Conservation (phyloP, 2,113 vertebrate species). For the Melanocharis versteri region DNA sequence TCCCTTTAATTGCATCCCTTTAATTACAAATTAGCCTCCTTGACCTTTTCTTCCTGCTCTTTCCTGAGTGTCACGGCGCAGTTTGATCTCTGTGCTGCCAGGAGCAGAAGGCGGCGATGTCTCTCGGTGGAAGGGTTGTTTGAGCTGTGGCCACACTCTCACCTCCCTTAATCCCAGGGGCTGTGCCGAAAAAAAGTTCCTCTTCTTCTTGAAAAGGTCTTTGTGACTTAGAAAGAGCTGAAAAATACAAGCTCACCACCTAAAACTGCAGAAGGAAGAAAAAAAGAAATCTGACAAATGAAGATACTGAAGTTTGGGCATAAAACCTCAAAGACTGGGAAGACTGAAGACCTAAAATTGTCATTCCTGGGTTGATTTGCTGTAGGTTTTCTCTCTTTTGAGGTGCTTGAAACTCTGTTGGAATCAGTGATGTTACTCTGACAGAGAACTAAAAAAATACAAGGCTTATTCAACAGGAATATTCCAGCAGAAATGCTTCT, state of each 20-base stretch:
- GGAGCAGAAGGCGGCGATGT: not conserved
- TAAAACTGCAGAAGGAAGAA: not conserved
- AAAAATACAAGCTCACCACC: not conserved
- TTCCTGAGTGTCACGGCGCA: not conserved
- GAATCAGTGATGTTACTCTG: not conserved
- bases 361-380: not conserved
- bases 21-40: conserved; percentile 56
- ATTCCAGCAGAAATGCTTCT: not conserved
- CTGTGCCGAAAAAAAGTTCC: not conserved
- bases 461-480: not conserved
- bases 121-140: not conserved
- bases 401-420: not conserved
- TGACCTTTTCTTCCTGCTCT: conserved; percentile 39
- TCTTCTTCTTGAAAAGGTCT: not conserved
- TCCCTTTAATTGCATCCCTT: conserved; percentile 39
- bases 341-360: not conserved
- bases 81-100: not conserved
- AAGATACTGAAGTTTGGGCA: not conserved
- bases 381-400: not conserved
- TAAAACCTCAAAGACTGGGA: not conserved
- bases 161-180: not conserved
- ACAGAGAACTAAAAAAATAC: not conserved
- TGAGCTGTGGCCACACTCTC: not conserved
- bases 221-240: not conserved
- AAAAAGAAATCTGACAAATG: not conserved